Conservation (phyloP, 2,113 vertebrate genomes). For the Tragelaphus imberbis region DNA sequence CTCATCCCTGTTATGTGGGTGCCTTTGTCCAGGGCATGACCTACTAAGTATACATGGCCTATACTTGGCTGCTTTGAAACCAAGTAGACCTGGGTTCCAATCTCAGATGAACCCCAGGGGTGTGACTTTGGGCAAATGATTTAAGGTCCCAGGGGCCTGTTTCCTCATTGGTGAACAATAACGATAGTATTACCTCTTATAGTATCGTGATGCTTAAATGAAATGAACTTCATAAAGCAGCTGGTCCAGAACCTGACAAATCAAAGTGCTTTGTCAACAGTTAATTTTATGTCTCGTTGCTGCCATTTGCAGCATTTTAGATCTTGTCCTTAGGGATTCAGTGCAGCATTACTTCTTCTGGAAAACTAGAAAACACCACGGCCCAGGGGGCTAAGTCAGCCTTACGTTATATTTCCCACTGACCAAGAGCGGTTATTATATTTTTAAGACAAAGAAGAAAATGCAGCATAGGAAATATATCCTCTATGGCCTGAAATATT, state of each 20-base stretch:
- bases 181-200: neutral
- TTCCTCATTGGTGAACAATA: neutral
- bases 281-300: neutral
- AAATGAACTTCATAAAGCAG: neutral
- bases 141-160: neutral
- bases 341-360: neutral
- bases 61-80: neutral
- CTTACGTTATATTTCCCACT: neutral
- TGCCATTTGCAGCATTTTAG: neutral
- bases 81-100: neutral
- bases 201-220: neutral
- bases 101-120: neutral
- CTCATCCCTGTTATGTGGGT: neutral
- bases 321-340: neutral
- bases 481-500: neutral
- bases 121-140: neutral
- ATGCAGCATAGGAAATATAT: neutral
- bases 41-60: neutral
- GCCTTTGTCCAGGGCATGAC: neutral
- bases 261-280: neutral
- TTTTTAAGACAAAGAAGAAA: neutral
- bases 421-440: neutral
- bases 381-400: neutral
- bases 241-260: neutral
- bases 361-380: neutral